Conservation (phyloP, 2,113 vertebrate genomes). For the Mugil cephalus region DNA sequence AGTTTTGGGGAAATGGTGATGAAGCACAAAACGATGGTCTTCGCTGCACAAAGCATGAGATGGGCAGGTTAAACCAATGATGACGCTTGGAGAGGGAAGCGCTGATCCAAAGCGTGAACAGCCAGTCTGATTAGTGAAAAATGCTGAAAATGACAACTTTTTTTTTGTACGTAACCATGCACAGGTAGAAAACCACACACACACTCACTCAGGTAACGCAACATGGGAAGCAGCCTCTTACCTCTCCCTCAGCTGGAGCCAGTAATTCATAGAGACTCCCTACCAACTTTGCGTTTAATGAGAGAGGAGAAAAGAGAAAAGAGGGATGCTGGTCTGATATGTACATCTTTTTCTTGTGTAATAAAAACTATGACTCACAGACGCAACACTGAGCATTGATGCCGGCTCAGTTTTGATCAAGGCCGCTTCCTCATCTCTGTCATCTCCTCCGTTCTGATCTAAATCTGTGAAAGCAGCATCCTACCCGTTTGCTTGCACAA, state of each 20-base stretch:
- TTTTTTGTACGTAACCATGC: conserved; percentile 63
- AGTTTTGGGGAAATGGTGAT: conserved; percentile 46
- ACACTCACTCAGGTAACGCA: conserved; percentile 55
- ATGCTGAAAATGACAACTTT: conserved; percentile 33
- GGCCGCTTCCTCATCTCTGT: conserved; percentile 59
- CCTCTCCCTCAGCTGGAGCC: conserved; percentile 81
- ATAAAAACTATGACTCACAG: conserved; percentile 54
- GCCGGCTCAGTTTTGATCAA: conserved; percentile 47
- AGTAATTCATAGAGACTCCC: conserved; percentile 81
- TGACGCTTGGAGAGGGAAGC: conserved; percentile 29
- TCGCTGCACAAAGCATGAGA: conserved; percentile 64
- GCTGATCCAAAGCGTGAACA: conserved; percentile 48
- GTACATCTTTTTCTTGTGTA: conserved; percentile 46
- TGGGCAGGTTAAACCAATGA: conserved; percentile 58
- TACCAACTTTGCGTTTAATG: conserved; percentile 83
- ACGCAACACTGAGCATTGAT: conserved; percentile 30
- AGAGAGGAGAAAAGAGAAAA: conserved; percentile 81
- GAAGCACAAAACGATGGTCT: conserved; percentile 62
- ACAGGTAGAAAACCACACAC: conserved; percentile 40
- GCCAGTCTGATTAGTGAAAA: conserved; percentile 31
- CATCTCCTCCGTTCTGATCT: conserved; percentile 48
- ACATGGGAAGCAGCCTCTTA: conserved; percentile 78
- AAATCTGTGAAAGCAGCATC: conserved; percentile 50
- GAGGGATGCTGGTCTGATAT: conserved; percentile 67
- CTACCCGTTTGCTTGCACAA: conserved; percentile 17